A percentile compares a stretch with the other conserved stretches of the same genome.
Evolutionary conservation across 2,888 invertebrate species (phyloP).

Genomic region (Brachylomia viminalis): DNA sequence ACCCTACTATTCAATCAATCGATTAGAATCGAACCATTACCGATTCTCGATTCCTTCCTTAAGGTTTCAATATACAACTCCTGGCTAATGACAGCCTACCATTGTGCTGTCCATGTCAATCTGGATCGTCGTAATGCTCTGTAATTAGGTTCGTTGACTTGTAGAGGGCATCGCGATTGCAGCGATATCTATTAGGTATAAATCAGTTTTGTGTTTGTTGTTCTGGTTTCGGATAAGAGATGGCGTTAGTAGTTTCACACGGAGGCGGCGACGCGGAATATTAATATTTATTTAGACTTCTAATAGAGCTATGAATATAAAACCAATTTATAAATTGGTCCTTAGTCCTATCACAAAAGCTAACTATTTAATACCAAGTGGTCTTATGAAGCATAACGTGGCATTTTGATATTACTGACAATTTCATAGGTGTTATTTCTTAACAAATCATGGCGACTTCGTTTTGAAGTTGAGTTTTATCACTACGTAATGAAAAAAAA

Average conservation of each 20-base stretch:
- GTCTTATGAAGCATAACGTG: background rate
- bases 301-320: background rate
- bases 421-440: background rate
- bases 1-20: slow-evolving; percentile 62
- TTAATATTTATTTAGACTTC: background rate
- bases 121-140: slow-evolving; percentile 57
- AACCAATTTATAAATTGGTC: no score
- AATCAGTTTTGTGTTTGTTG: slow-evolving; percentile 27
- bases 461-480: background rate
- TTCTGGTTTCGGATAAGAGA: slow-evolving; percentile 38
- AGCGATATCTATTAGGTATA: slow-evolving; percentile 56
- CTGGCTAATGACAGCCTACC: slow-evolving; percentile 56
- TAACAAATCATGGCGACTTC: background rate
- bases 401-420: background rate
- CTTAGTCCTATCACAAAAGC: background rate
- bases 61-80: slow-evolving; percentile 64
- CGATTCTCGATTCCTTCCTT: slow-evolving; percentile 54
- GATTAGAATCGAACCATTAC: slow-evolving; percentile 56
- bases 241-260: slow-evolving; percentile 22
- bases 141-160: slow-evolving; percentile 61
- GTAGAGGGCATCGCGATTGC: slow-evolving; percentile 40
- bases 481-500: no score
- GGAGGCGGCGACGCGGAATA: no score
- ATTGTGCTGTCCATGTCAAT: slow-evolving; percentile 68
- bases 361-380: background rate